These are phyloP conservation scores for Dinocampus coccinellae DNA, from an alignment of 2,888 invertebrate genomes.

Conservation along the genomic window DNA sequence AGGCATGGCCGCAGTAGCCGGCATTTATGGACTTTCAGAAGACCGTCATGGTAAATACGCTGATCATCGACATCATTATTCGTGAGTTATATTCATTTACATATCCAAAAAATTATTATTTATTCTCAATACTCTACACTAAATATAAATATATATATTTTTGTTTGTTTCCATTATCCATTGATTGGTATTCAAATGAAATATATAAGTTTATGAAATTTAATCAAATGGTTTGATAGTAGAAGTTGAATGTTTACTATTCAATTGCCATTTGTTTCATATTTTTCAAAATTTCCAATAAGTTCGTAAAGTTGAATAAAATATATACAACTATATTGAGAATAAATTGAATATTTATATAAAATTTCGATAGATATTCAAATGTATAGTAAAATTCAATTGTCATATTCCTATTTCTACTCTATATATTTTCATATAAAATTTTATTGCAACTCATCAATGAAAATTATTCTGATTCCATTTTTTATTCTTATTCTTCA, in stretches of 20 bases:
- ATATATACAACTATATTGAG: not conserved
- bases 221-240: not conserved
- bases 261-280: not conserved
- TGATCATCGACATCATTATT: constrained; percentile 58
- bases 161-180: not conserved
- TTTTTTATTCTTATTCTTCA: too few species aligned
- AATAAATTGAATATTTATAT: not conserved
- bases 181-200: not conserved
- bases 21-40: constrained; percentile 65
- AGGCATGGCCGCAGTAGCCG: constrained; percentile 68
- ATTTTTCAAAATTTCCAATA: not conserved
- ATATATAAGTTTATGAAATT: not conserved
- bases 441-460: too few species aligned
- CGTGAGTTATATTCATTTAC: constrained; percentile 60
- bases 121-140: too few species aligned
- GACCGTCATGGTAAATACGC: constrained; percentile 60
- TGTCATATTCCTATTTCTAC: too few species aligned
- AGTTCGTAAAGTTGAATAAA: not conserved
- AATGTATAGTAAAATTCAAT: too few species aligned
- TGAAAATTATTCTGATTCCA: too few species aligned
- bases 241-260: not conserved
- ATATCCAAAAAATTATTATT: too few species aligned
- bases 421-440: too few species aligned
- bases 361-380: not conserved
- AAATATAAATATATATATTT: too few species aligned